Percentiles rank a stretch among this genome's conserved stretches.
Conservation (phyloP, 2,113 vertebrate genomes). For the Lagopus leucura region DNA sequence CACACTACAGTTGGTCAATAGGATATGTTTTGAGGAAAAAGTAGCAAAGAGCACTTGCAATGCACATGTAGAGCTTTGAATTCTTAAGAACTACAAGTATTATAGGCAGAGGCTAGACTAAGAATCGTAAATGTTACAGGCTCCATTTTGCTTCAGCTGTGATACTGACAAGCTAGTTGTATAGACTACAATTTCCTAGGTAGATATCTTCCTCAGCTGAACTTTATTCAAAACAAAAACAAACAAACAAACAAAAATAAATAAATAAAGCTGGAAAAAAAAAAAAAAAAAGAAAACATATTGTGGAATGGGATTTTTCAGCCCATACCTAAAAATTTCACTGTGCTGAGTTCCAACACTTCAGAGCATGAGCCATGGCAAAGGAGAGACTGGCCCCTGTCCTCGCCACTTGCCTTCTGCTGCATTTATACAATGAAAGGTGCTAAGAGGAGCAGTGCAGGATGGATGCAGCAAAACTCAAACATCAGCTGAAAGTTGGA, state of each 20-base stretch:
- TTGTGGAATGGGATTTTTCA: not conserved
- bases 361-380: not conserved
- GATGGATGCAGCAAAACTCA: not conserved
- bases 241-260: not conserved
- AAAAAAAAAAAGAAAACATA: not conserved
- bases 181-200: not conserved
- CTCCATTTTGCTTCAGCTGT: not conserved
- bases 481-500: not conserved
- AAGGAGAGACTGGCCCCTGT: not conserved
- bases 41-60: not conserved
- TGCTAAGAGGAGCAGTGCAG: not conserved
- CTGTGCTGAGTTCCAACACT: not conserved
- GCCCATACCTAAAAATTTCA: not conserved
- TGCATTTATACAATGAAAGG: accelerated
- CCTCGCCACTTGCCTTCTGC: accelerated
- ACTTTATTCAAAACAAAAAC: not conserved
- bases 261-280: not conserved
- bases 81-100: not conserved
- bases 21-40: conserved; percentile 27
- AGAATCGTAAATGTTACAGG: not conserved
- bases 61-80: conserved; percentile 38
- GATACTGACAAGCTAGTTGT: not conserved
- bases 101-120: not conserved
- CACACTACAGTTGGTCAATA: conserved; percentile 17
- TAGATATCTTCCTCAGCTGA: not conserved